These are phyloP conservation scores for Ceratina australensis DNA, from an alignment of 1,140 invertebrate species.

Conservation along the genomic window DNA sequence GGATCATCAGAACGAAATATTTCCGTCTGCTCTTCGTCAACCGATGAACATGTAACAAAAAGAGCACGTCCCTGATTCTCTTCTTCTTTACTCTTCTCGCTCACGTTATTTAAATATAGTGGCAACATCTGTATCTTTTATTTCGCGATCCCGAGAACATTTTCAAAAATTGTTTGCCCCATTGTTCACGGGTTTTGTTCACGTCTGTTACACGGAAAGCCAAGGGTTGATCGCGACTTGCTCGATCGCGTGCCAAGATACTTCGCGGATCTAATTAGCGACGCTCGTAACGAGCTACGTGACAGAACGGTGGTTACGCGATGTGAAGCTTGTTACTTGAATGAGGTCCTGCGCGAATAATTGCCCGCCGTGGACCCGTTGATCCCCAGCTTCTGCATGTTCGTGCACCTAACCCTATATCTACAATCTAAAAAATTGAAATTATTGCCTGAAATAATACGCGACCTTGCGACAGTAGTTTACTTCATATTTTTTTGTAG, in stretches of 20 bases:
- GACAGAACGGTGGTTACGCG: conserved; percentile 41
- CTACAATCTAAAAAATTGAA: background rate
- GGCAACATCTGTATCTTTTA: background rate
- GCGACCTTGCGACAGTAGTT: background rate
- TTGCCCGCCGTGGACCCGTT: background rate
- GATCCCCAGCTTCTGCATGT: background rate
- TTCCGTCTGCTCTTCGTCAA: conserved; percentile 6
- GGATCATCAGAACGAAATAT: conserved; percentile 42
- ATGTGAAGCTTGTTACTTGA: conserved; percentile 14
- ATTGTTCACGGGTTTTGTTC: background rate
- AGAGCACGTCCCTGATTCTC: too few relatives aligned
- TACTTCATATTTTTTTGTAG: background rate
- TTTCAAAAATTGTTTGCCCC: too few relatives aligned
- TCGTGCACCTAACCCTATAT: background rate
- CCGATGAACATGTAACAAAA: background rate
- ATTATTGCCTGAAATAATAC: background rate
- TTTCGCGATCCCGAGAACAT: background rate
- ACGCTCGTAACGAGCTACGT: conserved; percentile 17
- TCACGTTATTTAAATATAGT: too few relatives aligned
- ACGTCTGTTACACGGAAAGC: background rate
- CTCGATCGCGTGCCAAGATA: conserved; percentile 11
- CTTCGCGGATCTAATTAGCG: conserved; percentile 1
- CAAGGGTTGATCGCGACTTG: conserved; percentile 1
- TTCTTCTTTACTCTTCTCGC: too few relatives aligned
- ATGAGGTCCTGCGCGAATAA: conserved; percentile 9